These are phyloP conservation scores for Arrhopalites spinosus DNA, from an alignment of 2,888 invertebrate species.

Conservation along the genomic window DNA sequence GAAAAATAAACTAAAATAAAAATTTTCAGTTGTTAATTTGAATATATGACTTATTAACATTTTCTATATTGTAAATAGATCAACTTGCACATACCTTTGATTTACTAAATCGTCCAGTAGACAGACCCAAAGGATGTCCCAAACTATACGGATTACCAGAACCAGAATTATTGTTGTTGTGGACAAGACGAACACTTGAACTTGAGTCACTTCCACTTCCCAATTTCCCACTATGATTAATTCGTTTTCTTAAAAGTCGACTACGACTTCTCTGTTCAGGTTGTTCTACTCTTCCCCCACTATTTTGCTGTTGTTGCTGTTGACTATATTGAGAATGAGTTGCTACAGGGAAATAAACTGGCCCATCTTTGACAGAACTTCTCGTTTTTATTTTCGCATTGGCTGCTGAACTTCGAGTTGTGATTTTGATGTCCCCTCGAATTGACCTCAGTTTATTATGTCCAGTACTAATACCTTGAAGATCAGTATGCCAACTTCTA, in stretches of 20 bases:
- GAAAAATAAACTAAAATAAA: no score
- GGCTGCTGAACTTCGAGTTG: slow-evolving; percentile 45
- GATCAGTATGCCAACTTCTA: slow-evolving; percentile 18
- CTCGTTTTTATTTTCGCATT: slow-evolving; percentile 54
- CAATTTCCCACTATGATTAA: slow-evolving; percentile 15
- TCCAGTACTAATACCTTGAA: neutral
- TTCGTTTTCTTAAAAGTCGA: slow-evolving; percentile 43
- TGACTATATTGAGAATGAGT: neutral
- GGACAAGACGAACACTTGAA: neutral
- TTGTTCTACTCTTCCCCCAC: slow-evolving; percentile 14
- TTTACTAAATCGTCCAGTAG: neutral
- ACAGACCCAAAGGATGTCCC: neutral
- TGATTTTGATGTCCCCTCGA: slow-evolving; percentile 30
- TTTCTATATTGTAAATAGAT: no score
- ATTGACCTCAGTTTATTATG: neutral
- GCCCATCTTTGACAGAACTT: slow-evolving; percentile 23
- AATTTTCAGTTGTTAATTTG: no score
- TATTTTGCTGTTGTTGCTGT: neutral
- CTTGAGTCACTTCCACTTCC: neutral
- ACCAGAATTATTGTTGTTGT: neutral
- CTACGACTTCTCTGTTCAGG: slow-evolving; percentile 32
- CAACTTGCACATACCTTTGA: no score
- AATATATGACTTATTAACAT: no score
- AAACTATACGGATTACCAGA: neutral
- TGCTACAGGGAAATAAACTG: slow-evolving; percentile 19